Percentiles rank a stretch among this genome's conserved stretches.
These are phyloP conservation scores for Aotus griseimembra DNA, from an alignment of 2,797 vertebrate species.

Conservation along the genomic window DNA sequence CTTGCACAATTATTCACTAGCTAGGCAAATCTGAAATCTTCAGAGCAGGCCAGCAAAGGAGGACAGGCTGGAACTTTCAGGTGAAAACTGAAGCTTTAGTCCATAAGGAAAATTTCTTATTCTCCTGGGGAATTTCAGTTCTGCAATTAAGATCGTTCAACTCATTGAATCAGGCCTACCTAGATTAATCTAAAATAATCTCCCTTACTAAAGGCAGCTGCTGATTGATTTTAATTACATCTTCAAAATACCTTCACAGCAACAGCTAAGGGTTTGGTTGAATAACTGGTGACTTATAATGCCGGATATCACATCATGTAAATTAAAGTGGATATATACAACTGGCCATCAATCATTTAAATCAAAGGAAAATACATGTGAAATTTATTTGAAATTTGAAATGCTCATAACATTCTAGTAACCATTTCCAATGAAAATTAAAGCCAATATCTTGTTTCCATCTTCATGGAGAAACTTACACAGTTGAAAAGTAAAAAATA, in stretches of 20 bases:
- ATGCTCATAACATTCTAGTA: background rate
- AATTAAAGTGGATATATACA: background rate
- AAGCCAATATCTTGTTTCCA: conserved; percentile 25
- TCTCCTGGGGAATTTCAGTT: background rate
- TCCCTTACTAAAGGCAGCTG: background rate
- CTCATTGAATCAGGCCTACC: background rate
- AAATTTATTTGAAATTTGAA: background rate
- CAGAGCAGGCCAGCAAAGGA: background rate
- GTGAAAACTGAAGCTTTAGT: background rate
- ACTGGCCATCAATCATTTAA: background rate
- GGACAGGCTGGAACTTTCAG: too few species aligned
- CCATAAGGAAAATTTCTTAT: background rate
- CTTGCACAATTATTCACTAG: rapidly evolving
- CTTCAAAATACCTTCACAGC: background rate
- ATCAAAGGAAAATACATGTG: background rate
- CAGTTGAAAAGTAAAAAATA: background rate
- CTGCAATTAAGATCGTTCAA: background rate
- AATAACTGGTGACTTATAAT: background rate
- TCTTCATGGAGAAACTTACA: background rate
- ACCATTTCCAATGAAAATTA: background rate
- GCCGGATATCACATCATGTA: background rate
- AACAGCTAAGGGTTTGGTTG: background rate
- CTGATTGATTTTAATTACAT: background rate
- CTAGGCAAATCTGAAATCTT: background rate
- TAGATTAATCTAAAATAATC: background rate